Evolutionary conservation across 2,113 vertebrate genomes (phyloP), one percentile per base, ranked within the genome.

Genomic region (Corapipo altera): DNA sequence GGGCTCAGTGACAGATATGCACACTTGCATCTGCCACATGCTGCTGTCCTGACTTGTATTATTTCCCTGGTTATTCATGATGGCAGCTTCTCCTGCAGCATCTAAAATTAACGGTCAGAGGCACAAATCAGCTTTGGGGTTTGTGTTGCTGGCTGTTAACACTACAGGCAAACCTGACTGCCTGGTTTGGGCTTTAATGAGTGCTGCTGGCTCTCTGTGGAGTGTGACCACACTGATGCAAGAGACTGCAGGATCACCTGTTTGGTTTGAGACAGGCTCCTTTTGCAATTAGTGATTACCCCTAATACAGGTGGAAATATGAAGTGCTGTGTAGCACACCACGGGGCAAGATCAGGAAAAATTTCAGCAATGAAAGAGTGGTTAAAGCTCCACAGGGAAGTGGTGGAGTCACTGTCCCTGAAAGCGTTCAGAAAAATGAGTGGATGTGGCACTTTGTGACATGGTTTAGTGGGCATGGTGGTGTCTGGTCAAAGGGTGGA

Each of bases 221-320:
- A 62, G 30, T 2, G 62, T 26, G 59, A 27, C 9, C 23, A 20
- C 20, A 9, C 2, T 0, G 0, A 6, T 9, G 54, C 11, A 52
- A 33, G 46, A 48, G 37, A 39, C 10, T 13, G 66, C 14, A 58
- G 57, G 33, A 33, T 64, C 26, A 44, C 48, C 75, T 14, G 5
- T 6, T 54, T 23, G 30, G 44, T 65, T 65, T 69, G 85, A 80
- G 71, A 61, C 7, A 4, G 19, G 12, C 30, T 55, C 27, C 15
- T 61, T 62, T 62, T 23, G 12, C 22, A 44, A 11, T 46, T 9
- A 33, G 20, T 48, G 24, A 44, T 74, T 37, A 27, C 8, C 27
- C 18, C 65, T 23, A 16, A 2, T 27, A 19, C 2, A 39, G 17
- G 27, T 0, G 33, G 46, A 39, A 69, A 46, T 16, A n/a, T 4